Evolutionary conservation across 2,113 vertebrate species (phyloP).

Genomic region (Calypte anna): DNA sequence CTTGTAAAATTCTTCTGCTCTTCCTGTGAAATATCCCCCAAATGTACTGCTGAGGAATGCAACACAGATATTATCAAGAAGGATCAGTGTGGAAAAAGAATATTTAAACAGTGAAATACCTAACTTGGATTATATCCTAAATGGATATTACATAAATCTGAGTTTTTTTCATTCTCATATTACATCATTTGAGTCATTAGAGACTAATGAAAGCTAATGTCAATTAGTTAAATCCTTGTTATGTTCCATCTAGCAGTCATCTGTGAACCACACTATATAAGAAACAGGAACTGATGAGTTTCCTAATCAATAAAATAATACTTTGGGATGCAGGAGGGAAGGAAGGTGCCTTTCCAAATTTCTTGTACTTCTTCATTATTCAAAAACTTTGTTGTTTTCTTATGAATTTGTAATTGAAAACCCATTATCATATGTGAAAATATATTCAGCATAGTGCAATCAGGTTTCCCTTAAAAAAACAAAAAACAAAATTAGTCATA

Average conservation of each 20-base stretch:
- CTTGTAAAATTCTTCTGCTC: background rate
- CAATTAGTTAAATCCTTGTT: slow-evolving; percentile 54
- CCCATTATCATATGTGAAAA: background rate
- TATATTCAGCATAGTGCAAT: background rate
- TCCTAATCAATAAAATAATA: slow-evolving; percentile 5
- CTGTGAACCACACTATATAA: background rate
- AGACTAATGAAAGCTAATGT: slow-evolving; percentile 48
- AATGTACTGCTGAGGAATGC: background rate
- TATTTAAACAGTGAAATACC: slow-evolving; percentile 29
- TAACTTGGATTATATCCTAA: slow-evolving; percentile 28
- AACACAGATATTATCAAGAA: background rate
- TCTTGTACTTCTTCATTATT: background rate
- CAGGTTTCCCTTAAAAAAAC: background rate
- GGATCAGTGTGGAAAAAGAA: slow-evolving; percentile 17
- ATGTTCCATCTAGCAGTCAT: background rate
- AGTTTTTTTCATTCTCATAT: slow-evolving; percentile 44
- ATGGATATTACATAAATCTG: slow-evolving; percentile 24
- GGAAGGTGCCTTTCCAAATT: background rate
- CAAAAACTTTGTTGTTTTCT: background rate
- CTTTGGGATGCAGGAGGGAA: background rate
- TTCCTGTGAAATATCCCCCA: background rate
- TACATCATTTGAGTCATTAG: slow-evolving; percentile 40
- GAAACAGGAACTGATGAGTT: background rate
- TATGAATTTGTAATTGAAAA: background rate
- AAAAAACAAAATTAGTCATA: background rate